Percentiles rank a stretch among this genome's conserved stretches.
Evolutionary conservation across 2,888 invertebrate genomes (phyloP).

Genomic region (Phyllotreta striolata): DNA sequence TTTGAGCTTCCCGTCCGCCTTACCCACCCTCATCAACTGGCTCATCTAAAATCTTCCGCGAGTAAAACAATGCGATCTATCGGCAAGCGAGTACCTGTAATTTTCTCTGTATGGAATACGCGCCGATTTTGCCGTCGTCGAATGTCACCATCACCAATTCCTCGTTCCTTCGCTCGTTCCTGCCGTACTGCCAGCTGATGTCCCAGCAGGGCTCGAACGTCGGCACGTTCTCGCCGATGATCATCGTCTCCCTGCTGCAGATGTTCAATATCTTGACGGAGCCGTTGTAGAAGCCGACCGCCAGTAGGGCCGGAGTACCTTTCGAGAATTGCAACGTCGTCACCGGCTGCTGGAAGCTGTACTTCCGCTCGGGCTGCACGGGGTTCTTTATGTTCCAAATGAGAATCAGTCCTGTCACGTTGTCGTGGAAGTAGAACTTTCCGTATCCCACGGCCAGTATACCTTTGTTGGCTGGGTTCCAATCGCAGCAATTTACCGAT

Average conservation of each 20-base stretch:
- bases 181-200: constrained; percentile 46
- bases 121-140: constrained; percentile 65
- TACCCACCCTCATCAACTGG: constrained; percentile 72
- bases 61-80: neutral
- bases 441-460: constrained; percentile 81
- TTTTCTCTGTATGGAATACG: constrained; percentile 44
- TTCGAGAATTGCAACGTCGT: constrained; percentile 76
- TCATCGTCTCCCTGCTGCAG: constrained; percentile 60
- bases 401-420: constrained; percentile 70
- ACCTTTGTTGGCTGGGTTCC: constrained; percentile 73
- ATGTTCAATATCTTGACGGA: constrained; percentile 76
- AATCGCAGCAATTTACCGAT: constrained; percentile 71
- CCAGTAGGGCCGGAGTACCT: constrained; percentile 74
- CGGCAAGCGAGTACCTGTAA: constrained; percentile 39
- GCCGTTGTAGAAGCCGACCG: constrained; percentile 79
- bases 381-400: constrained; percentile 87
- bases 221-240: constrained; percentile 45
- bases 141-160: constrained; percentile 64
- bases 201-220: constrained; percentile 51
- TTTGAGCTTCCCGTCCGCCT: constrained; percentile 72
- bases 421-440: constrained; percentile 67
- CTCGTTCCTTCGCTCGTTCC: constrained; percentile 42
- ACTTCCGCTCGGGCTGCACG: constrained; percentile 75
- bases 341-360: constrained; percentile 70
- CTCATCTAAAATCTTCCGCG: constrained; percentile 34